Conservation (phyloP, 2,113 vertebrate species). For the Pterocles gutturalis region DNA sequence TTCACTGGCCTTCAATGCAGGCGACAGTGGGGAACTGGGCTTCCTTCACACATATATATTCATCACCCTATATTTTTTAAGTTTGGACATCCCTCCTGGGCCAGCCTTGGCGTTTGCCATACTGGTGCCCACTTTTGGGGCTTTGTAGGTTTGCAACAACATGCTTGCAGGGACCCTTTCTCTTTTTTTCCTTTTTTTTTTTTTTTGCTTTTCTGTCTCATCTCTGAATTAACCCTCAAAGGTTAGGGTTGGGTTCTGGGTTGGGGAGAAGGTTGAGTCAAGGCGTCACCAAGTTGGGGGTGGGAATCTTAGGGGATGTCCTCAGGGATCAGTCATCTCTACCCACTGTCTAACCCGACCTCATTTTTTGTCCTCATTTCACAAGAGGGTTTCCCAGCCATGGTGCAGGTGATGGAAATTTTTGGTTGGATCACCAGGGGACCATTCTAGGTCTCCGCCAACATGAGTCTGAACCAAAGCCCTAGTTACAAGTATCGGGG, state of each 20-base stretch:
- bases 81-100: background rate
- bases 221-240: background rate
- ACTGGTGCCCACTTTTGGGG: background rate
- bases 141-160: background rate
- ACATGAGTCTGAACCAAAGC: background rate
- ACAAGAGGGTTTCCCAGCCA: background rate
- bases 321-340: background rate
- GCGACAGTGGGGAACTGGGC: background rate
- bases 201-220: background rate
- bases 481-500: background rate
- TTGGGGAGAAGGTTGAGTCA: background rate
- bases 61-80: background rate
- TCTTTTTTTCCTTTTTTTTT: rapidly evolving
- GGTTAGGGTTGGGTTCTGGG: background rate
- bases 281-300: background rate
- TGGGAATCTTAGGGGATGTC: background rate
- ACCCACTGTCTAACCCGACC: background rate
- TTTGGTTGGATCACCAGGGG: background rate
- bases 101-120: background rate
- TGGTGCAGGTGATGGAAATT: background rate
- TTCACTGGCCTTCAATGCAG: background rate
- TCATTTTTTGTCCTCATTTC: background rate
- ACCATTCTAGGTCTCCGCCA: rapidly evolving
- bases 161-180: background rate
- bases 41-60: rapidly evolving